Percentiles rank a stretch among this genome's conserved stretches.
These are phyloP conservation scores for Perognathus longimembris DNA, from an alignment of 2,113 vertebrate species.

Conservation along the genomic window DNA sequence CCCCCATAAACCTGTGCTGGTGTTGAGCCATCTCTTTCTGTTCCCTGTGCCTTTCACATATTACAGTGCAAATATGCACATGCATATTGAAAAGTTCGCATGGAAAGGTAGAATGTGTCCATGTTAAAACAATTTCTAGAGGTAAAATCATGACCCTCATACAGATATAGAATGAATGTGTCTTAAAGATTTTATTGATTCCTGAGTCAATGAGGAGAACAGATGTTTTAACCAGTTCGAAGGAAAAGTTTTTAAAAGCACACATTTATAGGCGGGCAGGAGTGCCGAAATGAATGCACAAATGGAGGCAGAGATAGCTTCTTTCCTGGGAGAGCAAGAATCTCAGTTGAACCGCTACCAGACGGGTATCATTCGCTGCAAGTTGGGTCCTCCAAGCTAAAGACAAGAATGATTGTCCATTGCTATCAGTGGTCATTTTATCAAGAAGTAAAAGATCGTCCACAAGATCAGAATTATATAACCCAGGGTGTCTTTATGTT, in stretches of 20 bases:
- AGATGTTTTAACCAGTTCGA: conserved; percentile 15
- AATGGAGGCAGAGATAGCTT: not conserved
- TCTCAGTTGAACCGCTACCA: not conserved
- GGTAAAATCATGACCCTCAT: not conserved
- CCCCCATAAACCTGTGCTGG: too few species aligned
- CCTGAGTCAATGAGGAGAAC: not conserved
- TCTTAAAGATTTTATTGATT: conserved; percentile 9
- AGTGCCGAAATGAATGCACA: not conserved
- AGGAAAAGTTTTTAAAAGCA: not conserved
- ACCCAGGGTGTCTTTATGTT: not conserved
- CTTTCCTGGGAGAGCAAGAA: not conserved
- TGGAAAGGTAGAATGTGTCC: not conserved
- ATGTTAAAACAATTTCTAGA: not conserved
- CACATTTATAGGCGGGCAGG: not conserved
- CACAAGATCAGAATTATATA: not conserved
- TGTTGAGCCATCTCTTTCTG: too few species aligned
- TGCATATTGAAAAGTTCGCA: not conserved
- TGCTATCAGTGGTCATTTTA: not conserved
- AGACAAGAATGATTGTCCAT: conserved; percentile 8
- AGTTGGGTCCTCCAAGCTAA: not conserved
- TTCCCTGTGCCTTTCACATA: too few species aligned
- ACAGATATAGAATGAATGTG: not conserved
- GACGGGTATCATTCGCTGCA: not conserved
- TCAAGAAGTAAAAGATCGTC: conserved; percentile 8
- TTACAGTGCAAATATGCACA: too few species aligned